A percentile compares a stretch with the other conserved stretches of the same genome.
Conservation (phyloP, 2,888 invertebrate genomes). For the Sialis fuliginosa region DNA sequence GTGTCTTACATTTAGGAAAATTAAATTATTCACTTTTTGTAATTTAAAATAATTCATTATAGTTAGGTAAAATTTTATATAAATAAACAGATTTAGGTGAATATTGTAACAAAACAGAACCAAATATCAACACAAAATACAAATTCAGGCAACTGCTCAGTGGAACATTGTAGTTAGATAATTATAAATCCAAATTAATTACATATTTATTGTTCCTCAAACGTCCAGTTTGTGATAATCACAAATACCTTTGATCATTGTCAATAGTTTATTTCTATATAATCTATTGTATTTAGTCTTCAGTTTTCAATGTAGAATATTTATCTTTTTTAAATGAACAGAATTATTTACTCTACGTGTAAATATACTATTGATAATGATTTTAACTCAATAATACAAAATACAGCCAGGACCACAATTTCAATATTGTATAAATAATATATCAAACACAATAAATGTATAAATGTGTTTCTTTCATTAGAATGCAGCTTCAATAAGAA, state of each 20-base stretch:
- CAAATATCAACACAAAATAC: slow-evolving; percentile 1
- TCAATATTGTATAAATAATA: neutral
- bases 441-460: neutral
- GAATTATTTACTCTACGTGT: too few relatives aligned
- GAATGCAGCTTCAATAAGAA: neutral
- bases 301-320: too few relatives aligned
- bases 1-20: slow-evolving; percentile 6
- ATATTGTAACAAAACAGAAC: neutral
- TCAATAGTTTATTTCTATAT: too few relatives aligned
- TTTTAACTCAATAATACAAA: too few relatives aligned
- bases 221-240: too few relatives aligned
- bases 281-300: too few relatives aligned
- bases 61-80: slow-evolving; percentile 1
- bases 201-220: too few relatives aligned
- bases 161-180: neutral
- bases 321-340: too few relatives aligned
- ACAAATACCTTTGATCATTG: too few relatives aligned
- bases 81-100: neutral
- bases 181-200: too few relatives aligned
- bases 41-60: neutral
- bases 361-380: too few relatives aligned
- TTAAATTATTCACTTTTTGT: neutral
- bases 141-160: slow-evolving; percentile 2
- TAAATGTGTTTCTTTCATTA: neutral
- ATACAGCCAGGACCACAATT: too few relatives aligned